Base-by-base conservation (phyloP, 35 echinoderm and acorn worm genomes). In the Nesometra sesokonis region DNA sequence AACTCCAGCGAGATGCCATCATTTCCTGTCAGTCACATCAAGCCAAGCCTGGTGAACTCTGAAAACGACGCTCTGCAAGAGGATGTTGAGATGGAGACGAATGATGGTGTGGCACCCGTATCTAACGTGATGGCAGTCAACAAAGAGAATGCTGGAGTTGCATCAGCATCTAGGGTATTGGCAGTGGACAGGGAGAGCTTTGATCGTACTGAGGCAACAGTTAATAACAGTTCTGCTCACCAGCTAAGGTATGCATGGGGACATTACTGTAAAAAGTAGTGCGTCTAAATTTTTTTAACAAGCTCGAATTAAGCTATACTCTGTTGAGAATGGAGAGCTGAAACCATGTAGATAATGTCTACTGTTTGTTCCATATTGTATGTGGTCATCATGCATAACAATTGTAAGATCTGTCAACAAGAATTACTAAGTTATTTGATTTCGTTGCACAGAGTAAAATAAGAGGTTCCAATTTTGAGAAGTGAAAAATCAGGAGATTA, bases 21-120 rank as follows among this genome's bases (percentile, higher is more conserved):
- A 82, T 87, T 90, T 32, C 94, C 94, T 8, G 87, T 93, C 88
- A 97, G 94, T 36, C 85, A 89, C 57, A 93, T 93, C 86, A 93
- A 90, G 84, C 87, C 85, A 3, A 81, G 77, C 29, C 31, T 52
- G 84, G 36, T 77, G 11, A 29, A 31, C 23, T 27, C 37, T 3
- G 30, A 30, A 21, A 33, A 84, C 29, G 47, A 43, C 35, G 32
- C 23, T 32, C 52, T 8, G 3, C 31, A 76, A 36, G 32, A 67
- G 80, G 33, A 35, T 39, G 76, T 34, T 67, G 77, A 77, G 9
- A 36, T 39, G 34, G 32, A 77, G 11, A 17, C 34, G 5, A 15
- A 43, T 43, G 35, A 2, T 11, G 31, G 11, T 11, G 19, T 0
- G 52, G 52, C 8, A 19, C 23, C 86, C 35, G 31, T 40, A 17